Percentiles rank a stretch among this genome's conserved stretches.
phyloP scores from a whole-genome alignment of 2,113 vertebrate species.

The Tachuris rubrigastra region DNA sequence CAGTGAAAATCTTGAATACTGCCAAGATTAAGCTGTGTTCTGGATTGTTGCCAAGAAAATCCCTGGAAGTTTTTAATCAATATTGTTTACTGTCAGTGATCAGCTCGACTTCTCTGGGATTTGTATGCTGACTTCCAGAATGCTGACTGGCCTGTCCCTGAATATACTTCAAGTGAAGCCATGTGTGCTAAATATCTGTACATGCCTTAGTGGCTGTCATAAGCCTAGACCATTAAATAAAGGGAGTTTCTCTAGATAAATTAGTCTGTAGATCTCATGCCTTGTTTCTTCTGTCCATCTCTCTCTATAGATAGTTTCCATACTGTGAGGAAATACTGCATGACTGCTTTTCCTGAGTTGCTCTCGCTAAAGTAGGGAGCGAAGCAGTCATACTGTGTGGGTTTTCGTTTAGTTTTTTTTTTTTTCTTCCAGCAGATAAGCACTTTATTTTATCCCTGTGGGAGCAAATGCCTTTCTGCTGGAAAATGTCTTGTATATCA shows the following conservation, averaged over 20 bases:
- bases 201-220: not conserved
- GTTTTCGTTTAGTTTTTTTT: not conserved
- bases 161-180: not conserved
- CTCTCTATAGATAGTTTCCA: not conserved
- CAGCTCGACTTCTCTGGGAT: not conserved
- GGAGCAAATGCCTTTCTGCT: not conserved
- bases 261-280: not conserved
- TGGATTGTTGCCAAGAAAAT: not conserved
- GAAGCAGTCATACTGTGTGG: not conserved
- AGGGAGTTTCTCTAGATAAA: not conserved
- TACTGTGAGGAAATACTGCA: not conserved
- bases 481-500: not conserved
- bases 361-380: not conserved
- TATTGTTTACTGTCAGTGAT: not conserved
- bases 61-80: not conserved
- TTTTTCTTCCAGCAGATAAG: not conserved
- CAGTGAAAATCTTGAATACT: not conserved
- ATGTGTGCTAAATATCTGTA: not conserved
- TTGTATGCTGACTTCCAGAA: not conserved
- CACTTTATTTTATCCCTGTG: not conserved
- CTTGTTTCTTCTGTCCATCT: not conserved
- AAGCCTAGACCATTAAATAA: not conserved
- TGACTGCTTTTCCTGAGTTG: not conserved
- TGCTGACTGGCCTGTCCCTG: not conserved
- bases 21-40: not conserved